Percentiles rank a stretch among this genome's conserved stretches.
phyloP scores from a whole-genome alignment of 1,140 invertebrate genomes.

The Venustaconcha ellipsiformis region DNA sequence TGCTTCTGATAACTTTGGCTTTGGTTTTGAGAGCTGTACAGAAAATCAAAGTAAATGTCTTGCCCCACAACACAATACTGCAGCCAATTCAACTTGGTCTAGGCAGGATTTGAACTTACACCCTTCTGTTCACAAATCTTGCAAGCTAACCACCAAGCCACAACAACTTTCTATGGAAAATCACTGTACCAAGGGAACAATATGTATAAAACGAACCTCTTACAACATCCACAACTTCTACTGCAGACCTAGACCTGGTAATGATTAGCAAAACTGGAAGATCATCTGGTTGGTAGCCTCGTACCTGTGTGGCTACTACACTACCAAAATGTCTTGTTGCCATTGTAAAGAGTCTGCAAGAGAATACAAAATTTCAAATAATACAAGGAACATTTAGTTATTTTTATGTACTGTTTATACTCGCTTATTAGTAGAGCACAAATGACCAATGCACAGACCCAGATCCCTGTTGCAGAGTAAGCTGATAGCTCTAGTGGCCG shows the following conservation, averaged over 20 bases:
- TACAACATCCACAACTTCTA: conserved; percentile 89
- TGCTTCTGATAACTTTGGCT: background rate
- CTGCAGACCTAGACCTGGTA: conserved; percentile 86
- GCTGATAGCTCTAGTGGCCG: no score
- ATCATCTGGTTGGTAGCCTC: conserved; percentile 85
- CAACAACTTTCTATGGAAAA: no score
- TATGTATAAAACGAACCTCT: conserved; percentile 73
- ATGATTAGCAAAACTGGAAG: conserved; percentile 90
- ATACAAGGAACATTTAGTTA: no score
- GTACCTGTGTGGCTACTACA: conserved; percentile 74
- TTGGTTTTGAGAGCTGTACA: background rate
- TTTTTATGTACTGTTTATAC: no score
- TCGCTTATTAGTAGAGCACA: no score
- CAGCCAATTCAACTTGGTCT: background rate
- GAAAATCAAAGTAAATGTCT: background rate
- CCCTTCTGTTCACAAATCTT: no score
- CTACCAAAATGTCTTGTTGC: conserved; percentile 77
- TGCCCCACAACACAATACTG: background rate
- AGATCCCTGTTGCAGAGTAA: no score
- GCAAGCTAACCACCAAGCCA: no score
- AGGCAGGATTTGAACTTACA: no score
- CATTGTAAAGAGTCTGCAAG: conserved; percentile 76
- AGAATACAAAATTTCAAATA: background rate
- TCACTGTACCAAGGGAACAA: no score
- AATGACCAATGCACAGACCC: no score